Conservation (phyloP, 2,113 vertebrate species). For the Phyllostomus discolor region DNA sequence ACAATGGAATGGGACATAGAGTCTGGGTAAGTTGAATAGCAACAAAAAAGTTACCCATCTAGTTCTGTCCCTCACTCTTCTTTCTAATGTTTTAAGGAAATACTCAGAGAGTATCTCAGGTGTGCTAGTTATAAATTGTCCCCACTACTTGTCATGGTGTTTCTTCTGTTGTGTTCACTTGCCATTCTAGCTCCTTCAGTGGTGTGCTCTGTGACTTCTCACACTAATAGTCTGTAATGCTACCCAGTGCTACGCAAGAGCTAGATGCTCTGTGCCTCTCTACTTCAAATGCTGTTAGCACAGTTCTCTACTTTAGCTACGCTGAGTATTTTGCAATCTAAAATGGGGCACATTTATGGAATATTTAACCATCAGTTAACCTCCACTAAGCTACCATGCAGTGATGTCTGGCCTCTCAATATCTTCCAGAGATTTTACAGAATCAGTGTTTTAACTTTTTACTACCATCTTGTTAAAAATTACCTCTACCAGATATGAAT, state of each 20-base stretch:
- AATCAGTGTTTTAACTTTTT: background rate
- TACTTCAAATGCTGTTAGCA: background rate
- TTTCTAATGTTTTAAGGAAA: background rate
- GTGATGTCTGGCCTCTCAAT: background rate
- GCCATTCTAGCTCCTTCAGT: background rate
- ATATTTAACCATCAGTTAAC: background rate
- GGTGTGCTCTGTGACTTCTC: fast-evolving
- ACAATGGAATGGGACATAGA: background rate
- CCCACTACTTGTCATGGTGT: fast-evolving
- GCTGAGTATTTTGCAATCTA: background rate
- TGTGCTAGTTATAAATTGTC: background rate
- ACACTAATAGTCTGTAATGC: background rate
- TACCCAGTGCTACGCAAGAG: background rate
- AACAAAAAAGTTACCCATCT: background rate
- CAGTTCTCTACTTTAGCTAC: background rate
- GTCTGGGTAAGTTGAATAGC: background rate
- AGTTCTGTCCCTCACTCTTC: background rate
- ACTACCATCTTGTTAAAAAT: background rate
- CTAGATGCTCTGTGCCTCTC: background rate
- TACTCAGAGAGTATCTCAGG: no score
- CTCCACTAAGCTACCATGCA: background rate
- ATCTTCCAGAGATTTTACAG: background rate
- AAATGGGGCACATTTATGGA: background rate
- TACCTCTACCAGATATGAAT: background rate
- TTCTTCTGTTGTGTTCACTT: background rate